Percentiles rank a stretch among this genome's conserved stretches.
Evolutionary conservation across 1,140 invertebrate genomes (phyloP).

Genomic region (Pseudobourletiella spinata): DNA sequence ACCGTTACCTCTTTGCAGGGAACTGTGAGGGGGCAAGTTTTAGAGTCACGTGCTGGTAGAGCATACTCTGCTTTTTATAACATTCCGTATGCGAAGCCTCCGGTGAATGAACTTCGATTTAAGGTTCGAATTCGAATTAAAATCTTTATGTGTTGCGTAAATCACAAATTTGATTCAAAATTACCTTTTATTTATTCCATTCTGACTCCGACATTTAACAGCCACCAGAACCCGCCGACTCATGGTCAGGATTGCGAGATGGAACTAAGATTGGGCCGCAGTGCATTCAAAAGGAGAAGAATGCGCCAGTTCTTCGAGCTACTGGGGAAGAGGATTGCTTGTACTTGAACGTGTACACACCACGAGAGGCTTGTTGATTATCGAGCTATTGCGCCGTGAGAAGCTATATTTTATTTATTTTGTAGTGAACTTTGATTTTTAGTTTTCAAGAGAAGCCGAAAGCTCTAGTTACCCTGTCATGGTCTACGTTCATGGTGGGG

Average conservation of each 20-base stretch:
- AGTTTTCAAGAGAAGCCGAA: constrained; percentile 6
- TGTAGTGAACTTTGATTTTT: neutral
- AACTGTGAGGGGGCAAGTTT: too few species aligned
- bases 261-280: constrained; percentile 21
- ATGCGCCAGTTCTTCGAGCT: neutral
- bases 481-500: constrained; percentile 30
- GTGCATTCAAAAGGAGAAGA: constrained; percentile 35
- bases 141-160: neutral
- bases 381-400: neutral
- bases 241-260: constrained; percentile 25
- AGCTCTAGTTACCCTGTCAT: constrained; percentile 14
- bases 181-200: neutral
- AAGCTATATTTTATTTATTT: neutral
- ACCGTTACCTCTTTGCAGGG: constrained; percentile 11
- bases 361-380: constrained; percentile 39
- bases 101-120: constrained; percentile 17
- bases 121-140: neutral
- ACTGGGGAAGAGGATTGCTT: constrained; percentile 60
- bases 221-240: constrained; percentile 22
- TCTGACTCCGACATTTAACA: neutral
- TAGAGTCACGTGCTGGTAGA: constrained; percentile 10
- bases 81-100: constrained; percentile 20
- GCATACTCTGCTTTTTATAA: constrained; percentile 16
- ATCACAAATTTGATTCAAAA: neutral
- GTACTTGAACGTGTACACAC: constrained; percentile 60